Percentiles rank a stretch among this genome's conserved stretches.
Evolutionary conservation across 2,888 invertebrate genomes (phyloP).

Genomic region (Actias luna): DNA sequence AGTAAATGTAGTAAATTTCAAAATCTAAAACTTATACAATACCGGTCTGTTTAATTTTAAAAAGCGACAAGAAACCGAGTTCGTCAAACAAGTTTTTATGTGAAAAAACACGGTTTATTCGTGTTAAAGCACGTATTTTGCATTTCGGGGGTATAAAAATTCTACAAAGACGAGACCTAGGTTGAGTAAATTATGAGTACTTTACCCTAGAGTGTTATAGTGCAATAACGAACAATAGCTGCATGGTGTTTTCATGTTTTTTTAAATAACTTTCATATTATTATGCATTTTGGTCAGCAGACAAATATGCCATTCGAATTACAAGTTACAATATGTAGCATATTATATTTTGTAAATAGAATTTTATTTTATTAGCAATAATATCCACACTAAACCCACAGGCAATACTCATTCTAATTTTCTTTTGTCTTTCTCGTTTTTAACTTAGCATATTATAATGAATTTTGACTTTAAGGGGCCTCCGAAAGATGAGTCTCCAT

Average conservation of each 20-base stretch:
- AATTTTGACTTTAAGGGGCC: neutral
- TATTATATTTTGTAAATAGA: neutral
- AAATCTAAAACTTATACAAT: neutral
- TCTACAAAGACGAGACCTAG: constrained; percentile 10
- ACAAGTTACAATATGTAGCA: neutral
- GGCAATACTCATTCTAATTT: neutral
- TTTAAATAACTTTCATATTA: neutral
- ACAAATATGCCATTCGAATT: neutral
- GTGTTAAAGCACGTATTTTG: constrained; percentile 15
- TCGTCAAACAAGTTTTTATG: constrained; percentile 9
- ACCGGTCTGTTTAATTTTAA: neutral
- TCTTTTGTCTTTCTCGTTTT: neutral
- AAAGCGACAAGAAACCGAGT: constrained; percentile 1
- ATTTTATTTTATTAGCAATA: neutral
- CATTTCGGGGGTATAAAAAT: constrained; percentile 6
- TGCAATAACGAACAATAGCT: neutral
- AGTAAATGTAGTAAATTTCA: neutral
- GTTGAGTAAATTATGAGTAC: neutral
- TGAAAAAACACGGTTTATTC: constrained; percentile 4
- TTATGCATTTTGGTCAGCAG: neutral
- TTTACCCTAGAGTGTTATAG: neutral
- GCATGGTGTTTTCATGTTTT: neutral
- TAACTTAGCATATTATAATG: neutral
- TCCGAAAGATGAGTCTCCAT: neutral
- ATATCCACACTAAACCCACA: too few relatives aligned